Base-by-base conservation (phyloP, 2,888 invertebrate genomes). In the Hipparchia sbordonii region DNA sequence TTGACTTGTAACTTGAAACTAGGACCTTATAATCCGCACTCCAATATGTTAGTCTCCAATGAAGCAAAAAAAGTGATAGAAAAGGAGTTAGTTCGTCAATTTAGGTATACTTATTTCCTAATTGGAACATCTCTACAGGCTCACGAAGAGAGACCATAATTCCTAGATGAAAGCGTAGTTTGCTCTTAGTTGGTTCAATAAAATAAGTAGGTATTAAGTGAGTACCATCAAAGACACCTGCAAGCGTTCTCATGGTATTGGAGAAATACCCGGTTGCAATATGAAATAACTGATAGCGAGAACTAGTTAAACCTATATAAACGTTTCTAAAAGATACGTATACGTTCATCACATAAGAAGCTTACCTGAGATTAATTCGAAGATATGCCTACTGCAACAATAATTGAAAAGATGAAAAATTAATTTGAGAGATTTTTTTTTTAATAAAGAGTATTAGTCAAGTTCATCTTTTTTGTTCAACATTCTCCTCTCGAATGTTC, bases 361-460 rank as follows among this genome's bases (percentile, higher is more conserved):
- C 59, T 68, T 68, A 68, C 68, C 51, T 67, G 45, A 57, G 51
- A 68, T 68, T 68, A 45, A 57, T 23, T 9, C 13, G 13, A n/a
- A 10, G 59, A 59, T 60, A 10, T 33, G 13, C 12, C 46, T 33
- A 13, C 12, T 13, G 23, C 13, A 68, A 12, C 59, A 10, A 65
- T 23, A 23, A 8, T 57, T 63, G 63, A 51, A 52, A 12, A 52
- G 52, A 65, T 6, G 51, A 65, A 51, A 51, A 12, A 33, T 65
- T 52, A 65, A 52, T 65, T 51, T 65, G 33, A 52, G 33, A 65
- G 12, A 39, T 39, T 23, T 46, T 46, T 46, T 46, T 46, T 46
- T 4, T 46, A 6, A 46, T 6, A 46, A 46, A 46, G 4, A 6
- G 46, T 46, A 6, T 46, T 46, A 46, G 5, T 46, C 46, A 6